Base-by-base conservation (phyloP, 2,113 vertebrate species). In the Tringa solitaria region DNA sequence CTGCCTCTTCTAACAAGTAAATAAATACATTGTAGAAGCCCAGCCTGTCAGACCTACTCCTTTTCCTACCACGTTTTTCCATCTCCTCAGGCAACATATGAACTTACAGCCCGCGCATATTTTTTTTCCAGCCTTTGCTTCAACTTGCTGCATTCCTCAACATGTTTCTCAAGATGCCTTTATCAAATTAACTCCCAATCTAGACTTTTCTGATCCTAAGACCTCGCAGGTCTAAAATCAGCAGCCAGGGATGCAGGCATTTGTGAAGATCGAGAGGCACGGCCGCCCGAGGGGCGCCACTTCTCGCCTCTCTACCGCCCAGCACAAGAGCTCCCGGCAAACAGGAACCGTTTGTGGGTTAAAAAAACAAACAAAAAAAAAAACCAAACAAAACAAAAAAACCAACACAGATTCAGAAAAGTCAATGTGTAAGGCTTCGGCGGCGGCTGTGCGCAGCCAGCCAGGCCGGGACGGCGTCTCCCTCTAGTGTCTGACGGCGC, bases 391-490 rank as follows among this genome's bases (percentile, higher is more conserved):
- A 10, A 45, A 45, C 43, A 65, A 35, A 46, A 8, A 46, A 10
- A 45, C 18, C 43, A 65, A 35, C 37, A 8, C 6, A 20, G 2
- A 8, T 26, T 51, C 19, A 0, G 2, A 22, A 26, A 45, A 14
- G 22, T 9, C 6, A 4, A 0, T 3, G 2, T 14, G 6, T 0
- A 10, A 3, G 20, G 32, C 15, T 22, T 1, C 26, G 2, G 21
- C 9, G 30, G 4, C 11, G 10, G 33, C 46, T 3, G 35, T 1
- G 30, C 16, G 14, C 30, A 4, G n/a, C 13, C 57, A 1, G 41
- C 16, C 48, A 43, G 32, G 23, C 76, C 10, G 61, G n/a, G 43
- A 0, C 35, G 9, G 10, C 53, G 10, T 30, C 95, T 80, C 96
- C 93, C 92, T 37, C 95, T 89, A 48, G 73, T 0, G 95, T 18